Conservation (phyloP, 1,140 invertebrate genomes). For the Colletes gigas region DNA sequence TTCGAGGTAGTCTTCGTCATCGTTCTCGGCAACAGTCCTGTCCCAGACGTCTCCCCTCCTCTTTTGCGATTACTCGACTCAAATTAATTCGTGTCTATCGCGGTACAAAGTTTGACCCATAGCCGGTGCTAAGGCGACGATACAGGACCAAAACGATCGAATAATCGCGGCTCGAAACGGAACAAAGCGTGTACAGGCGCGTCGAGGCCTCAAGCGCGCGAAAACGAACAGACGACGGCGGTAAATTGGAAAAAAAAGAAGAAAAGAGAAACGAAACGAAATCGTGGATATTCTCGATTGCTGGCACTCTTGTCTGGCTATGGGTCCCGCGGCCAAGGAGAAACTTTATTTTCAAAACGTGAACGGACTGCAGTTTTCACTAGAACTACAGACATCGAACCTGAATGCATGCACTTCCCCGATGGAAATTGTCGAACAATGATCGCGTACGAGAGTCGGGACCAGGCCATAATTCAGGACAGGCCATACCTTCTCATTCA, state of each 20-base stretch:
- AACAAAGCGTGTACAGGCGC: not conserved
- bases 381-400: conserved; percentile 68
- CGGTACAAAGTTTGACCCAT: conserved; percentile 60
- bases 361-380: conserved; percentile 69
- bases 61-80: conserved; percentile 67
- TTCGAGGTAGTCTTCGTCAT: conserved; percentile 77
- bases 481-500: conserved; percentile 10
- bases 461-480: conserved; percentile 2
- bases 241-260: not conserved
- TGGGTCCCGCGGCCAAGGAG: conserved; percentile 53
- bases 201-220: not conserved
- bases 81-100: conserved; percentile 46
- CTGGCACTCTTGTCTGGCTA: conserved; percentile 47
- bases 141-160: not conserved
- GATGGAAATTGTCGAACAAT: conserved; percentile 5
- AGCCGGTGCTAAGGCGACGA: conserved; percentile 44
- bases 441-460: not conserved
- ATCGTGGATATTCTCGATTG: conserved; percentile 11
- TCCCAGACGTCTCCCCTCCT: conserved; percentile 70
- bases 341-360: conserved; percentile 23
- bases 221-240: not conserved
- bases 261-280: not conserved
- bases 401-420: conserved; percentile 47
- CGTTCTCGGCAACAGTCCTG: conserved; percentile 72
- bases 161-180: not conserved